Evolutionary conservation across 2,113 vertebrate genomes (phyloP), one percentile per base, ranked within the genome.

Genomic region (Pontoporia blainvillei): DNA sequence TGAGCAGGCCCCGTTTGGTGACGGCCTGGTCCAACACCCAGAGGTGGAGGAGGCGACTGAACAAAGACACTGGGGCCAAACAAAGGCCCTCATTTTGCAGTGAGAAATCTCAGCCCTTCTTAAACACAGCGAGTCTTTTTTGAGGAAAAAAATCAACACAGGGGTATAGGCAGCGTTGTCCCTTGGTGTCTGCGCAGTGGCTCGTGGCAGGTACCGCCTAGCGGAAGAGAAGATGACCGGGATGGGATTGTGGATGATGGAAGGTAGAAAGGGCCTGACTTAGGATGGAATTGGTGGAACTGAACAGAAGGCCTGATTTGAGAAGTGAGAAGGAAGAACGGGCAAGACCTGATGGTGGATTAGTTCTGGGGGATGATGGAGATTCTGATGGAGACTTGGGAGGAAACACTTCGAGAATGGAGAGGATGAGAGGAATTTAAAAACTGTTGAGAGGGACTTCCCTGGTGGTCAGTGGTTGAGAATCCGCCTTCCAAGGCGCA

Each of bases 161-260:
- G 36, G 29, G 52, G 54, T 27, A 23, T 25, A 18, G 44, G 49
- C 21, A 1, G 18, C 27, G 72, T 31, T 49, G 18, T 71, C 34
- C 34, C 59, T 27, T 54, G n/a, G n/a, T 52, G 15, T 54, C 46
- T 61, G 1, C 27, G 36, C 29, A 34, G 36, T 2, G 36, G 86
- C n/a, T 66, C 0, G 0, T 52, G 20, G 57, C 79, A 27, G 54
- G 23, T 8, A 4, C 18, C 0, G 1, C 23, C 52, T 41, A 57
- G 73, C 36, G 8, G 36, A 84, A 3, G n/a, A 86, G 34, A 34
- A 39, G 36, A 85, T 27, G 31, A 4, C n/a, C 20, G 39, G 57
- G 4, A 9, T 49, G 52, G 36, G 39, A 5, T 13, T 73, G 20
- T 66, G 59, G 18, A 4, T 66, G 34, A 25, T 8, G 2, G 34